Evolutionary conservation across 1,140 invertebrate genomes (phyloP).

Genomic region (Daktulosphaira vitifoliae): DNA sequence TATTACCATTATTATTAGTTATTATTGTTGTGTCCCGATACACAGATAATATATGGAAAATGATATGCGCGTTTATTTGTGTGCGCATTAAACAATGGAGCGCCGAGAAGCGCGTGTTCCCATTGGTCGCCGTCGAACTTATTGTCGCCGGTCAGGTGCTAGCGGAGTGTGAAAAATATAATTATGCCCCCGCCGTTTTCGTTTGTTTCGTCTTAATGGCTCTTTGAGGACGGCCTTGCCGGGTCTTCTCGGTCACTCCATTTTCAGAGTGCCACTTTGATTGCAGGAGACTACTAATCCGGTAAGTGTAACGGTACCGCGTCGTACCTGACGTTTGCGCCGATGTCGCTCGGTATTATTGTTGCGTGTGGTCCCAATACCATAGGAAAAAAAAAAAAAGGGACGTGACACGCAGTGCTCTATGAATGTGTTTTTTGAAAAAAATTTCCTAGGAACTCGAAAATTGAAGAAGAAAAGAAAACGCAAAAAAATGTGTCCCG

Average conservation of each 20-base stretch:
- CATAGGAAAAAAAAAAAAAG: not conserved
- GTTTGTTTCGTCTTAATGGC: too few species aligned
- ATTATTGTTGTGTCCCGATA: not conserved
- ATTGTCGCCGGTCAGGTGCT: too few species aligned
- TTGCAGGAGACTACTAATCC: too few species aligned
- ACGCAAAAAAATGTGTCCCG: not conserved
- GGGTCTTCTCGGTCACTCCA: too few species aligned
- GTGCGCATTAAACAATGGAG: slow-evolving; percentile 3
- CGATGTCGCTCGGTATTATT: not conserved
- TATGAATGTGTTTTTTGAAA: not conserved
- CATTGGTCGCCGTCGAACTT: too few species aligned
- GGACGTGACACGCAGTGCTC: not conserved
- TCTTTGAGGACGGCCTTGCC: too few species aligned
- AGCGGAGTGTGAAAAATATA: too few species aligned
- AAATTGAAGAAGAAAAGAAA: slow-evolving; percentile 1
- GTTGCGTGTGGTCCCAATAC: slow-evolving; percentile 22
- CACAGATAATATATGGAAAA: slow-evolving; percentile 1
- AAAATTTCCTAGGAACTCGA: slow-evolving; percentile 7
- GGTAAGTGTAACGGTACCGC: slow-evolving; percentile 3
- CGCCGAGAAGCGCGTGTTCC: too few species aligned
- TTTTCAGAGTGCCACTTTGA: too few species aligned
- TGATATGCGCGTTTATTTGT: slow-evolving; percentile 26
- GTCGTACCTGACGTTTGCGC: not conserved
- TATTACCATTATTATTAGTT: not conserved
- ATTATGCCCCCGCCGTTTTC: too few species aligned